Evolutionary conservation across 2,113 vertebrate species (phyloP).

Genomic region (Dicentrarchus labrax): DNA sequence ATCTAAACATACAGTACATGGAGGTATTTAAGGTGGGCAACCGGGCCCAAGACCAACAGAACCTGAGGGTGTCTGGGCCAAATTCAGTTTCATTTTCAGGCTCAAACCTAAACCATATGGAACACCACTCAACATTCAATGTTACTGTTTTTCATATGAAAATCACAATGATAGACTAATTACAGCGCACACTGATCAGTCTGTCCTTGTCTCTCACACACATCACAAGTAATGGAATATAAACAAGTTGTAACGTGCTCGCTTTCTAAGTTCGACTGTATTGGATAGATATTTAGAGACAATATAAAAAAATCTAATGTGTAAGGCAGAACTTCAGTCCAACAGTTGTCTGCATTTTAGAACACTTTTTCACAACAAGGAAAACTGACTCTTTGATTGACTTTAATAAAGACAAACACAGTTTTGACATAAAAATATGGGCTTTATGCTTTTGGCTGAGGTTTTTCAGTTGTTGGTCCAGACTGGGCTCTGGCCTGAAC

Average conservation of each 20-base stretch:
- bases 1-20: conserved; percentile 32
- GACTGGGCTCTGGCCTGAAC: neutral
- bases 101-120: neutral
- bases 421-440: neutral
- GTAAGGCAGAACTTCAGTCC: neutral
- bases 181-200: neutral
- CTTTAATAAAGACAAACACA: neutral
- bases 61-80: conserved; percentile 5
- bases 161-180: neutral
- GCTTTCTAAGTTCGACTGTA: conserved; percentile 18
- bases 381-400: neutral
- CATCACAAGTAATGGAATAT: neutral
- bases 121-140: neutral
- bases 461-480: neutral
- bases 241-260: conserved; percentile 42
- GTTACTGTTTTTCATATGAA: neutral
- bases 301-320: conserved; percentile 1
- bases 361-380: neutral
- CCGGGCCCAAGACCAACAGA: conserved; percentile 10
- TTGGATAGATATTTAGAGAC: conserved; percentile 8
- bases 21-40: conserved; percentile 40
- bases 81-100: conserved; percentile 14
- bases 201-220: neutral
- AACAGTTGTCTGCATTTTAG: neutral
- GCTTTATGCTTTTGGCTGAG: neutral